A percentile compares a stretch with the other conserved stretches of the same genome.
Evolutionary conservation across 2,888 invertebrate genomes (phyloP).

Genomic region (Ochropleura leucogaster): DNA sequence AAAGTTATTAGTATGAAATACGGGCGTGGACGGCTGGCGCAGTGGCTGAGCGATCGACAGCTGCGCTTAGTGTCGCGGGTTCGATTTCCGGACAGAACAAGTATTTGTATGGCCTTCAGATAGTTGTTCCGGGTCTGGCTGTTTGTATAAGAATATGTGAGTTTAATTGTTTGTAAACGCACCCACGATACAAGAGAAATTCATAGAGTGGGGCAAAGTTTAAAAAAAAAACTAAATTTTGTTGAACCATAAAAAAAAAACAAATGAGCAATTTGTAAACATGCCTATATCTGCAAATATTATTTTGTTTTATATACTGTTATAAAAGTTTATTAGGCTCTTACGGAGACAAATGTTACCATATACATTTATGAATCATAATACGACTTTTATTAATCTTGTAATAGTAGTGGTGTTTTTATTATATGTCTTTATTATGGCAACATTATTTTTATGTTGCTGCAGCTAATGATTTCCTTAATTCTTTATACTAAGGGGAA

Average conservation of each 20-base stretch:
- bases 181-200: too few species aligned
- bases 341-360: conserved; percentile 20
- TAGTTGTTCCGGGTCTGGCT: too few species aligned
- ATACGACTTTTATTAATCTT: conserved; percentile 50
- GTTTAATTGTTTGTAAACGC: too few species aligned
- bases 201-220: too few species aligned
- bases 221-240: neutral
- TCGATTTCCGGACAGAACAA: too few species aligned
- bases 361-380: conserved; percentile 45
- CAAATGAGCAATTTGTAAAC: neutral
- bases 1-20: neutral
- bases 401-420: conserved; percentile 33
- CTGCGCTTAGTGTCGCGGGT: too few species aligned
- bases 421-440: conserved; percentile 30
- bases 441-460: conserved; percentile 43
- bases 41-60: too few species aligned
- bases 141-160: too few species aligned
- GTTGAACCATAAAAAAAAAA: neutral
- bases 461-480: conserved; percentile 41
- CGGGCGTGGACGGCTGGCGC: too few species aligned
- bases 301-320: neutral
- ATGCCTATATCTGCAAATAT: neutral
- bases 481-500: neutral
- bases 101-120: too few species aligned
- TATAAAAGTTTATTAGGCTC: conserved; percentile 36